These are phyloP conservation scores for Tragelaphus imberbis DNA, from an alignment of 2,113 vertebrate genomes.

Conservation along the genomic window DNA sequence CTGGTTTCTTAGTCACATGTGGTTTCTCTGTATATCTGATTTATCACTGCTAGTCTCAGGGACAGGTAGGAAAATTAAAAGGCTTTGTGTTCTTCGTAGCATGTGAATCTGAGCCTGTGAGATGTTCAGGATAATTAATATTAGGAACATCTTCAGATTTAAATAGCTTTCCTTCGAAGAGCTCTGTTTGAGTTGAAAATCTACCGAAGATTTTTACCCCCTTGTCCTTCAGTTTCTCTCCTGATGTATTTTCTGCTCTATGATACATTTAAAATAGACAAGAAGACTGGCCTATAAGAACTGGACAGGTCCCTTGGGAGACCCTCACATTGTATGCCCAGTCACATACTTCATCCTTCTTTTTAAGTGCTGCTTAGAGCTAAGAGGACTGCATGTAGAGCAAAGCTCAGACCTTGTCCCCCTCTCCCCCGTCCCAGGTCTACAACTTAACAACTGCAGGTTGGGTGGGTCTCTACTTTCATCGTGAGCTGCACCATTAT, in stretches of 20 bases:
- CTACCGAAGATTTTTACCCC: neutral
- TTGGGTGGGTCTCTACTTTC: neutral
- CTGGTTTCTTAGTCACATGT: constrained; percentile 56
- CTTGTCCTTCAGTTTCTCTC: neutral
- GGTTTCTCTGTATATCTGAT: constrained; percentile 54
- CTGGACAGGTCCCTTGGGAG: neutral
- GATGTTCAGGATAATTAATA: constrained; percentile 51
- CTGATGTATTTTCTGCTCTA: neutral
- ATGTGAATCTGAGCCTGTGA: constrained; percentile 39
- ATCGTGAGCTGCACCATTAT: neutral
- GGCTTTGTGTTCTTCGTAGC: constrained; percentile 53
- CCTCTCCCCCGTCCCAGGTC: no score
- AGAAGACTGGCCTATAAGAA: neutral
- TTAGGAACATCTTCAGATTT: constrained; percentile 31
- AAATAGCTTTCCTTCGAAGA: constrained; percentile 38
- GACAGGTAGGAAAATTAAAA: constrained; percentile 66
- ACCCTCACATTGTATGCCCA: neutral
- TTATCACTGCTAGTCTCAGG: constrained; percentile 36
- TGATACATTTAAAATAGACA: neutral
- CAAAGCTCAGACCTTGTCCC: neutral
- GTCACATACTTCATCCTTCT: neutral
- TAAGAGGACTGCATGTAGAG: neutral
- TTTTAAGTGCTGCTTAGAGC: neutral
- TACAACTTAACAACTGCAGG: neutral
- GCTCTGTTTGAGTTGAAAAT: constrained; percentile 9